Conservation (phyloP, 2,113 vertebrate genomes). For the Malurus melanocephalus region DNA sequence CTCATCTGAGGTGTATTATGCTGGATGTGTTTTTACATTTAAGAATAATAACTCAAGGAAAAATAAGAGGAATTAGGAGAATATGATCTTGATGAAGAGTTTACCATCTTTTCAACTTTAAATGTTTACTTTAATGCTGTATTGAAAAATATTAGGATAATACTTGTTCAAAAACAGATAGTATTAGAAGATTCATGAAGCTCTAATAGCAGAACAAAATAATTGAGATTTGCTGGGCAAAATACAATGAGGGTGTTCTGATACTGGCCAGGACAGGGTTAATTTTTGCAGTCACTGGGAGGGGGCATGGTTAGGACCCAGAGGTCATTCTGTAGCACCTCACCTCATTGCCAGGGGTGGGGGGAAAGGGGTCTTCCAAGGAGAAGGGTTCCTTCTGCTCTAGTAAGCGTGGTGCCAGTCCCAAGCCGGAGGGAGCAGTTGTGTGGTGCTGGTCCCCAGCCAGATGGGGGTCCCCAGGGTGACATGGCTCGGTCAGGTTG, state of each 20-base stretch:
- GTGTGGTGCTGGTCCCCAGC: no score
- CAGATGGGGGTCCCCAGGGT: accelerated
- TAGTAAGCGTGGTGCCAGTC: accelerated
- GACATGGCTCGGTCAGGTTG: accelerated
- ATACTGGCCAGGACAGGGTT: neutral
- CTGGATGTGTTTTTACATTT: neutral
- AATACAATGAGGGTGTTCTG: neutral
- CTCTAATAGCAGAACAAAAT: neutral
- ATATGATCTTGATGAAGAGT: neutral
- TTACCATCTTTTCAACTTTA: neutral
- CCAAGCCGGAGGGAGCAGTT: neutral
- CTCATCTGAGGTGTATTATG: neutral
- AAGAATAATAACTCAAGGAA: neutral
- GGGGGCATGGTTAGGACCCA: neutral
- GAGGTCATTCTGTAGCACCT: neutral
- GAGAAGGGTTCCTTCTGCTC: neutral
- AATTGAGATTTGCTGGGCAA: neutral
- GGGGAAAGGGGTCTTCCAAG: neutral
- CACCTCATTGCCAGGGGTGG: neutral
- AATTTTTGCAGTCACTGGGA: neutral
- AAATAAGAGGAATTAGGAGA: neutral
- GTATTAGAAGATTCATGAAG: neutral
- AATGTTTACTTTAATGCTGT: neutral
- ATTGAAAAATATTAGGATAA: neutral
- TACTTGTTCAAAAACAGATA: neutral